phyloP scores from a whole-genome alignment of 2,888 invertebrate genomes.

The Dexiosoma caninum region DNA sequence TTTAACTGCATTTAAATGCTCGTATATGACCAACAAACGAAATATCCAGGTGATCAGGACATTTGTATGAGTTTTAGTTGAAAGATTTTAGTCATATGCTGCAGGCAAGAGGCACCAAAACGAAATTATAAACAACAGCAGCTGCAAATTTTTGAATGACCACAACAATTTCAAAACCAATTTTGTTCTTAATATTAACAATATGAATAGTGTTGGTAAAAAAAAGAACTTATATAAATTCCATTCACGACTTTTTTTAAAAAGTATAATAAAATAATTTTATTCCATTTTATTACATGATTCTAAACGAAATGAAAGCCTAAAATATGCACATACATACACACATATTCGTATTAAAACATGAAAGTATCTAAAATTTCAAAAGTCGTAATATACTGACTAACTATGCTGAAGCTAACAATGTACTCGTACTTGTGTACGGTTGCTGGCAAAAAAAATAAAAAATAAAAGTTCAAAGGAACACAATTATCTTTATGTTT shows the following conservation, averaged over 20 bases:
- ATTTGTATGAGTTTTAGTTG: neutral
- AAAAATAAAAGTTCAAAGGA: neutral
- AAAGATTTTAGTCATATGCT: neutral
- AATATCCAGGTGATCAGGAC: constrained; percentile 6
- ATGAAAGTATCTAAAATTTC: constrained; percentile 27
- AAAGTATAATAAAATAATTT: neutral
- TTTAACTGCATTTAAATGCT: constrained; percentile 43
- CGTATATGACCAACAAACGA: constrained; percentile 7
- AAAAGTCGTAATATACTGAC: constrained; percentile 5
- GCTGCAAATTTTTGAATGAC: constrained; percentile 35
- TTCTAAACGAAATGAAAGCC: constrained; percentile 23
- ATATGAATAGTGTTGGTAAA: no score
- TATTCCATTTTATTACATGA: neutral
- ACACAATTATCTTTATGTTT: constrained; percentile 39
- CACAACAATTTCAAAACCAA: constrained; percentile 46
- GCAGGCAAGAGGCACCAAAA: no score
- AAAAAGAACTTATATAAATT: no score
- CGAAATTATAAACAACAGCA: constrained; percentile 5
- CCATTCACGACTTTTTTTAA: no score
- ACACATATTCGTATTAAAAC: neutral
- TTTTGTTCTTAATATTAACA: constrained; percentile 20
- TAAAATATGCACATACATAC: constrained; percentile 11
- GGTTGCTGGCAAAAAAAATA: neutral
- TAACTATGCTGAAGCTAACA: neutral
- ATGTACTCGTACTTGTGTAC: neutral